Evolutionary conservation across 2,888 invertebrate species (phyloP).

Genomic region (Tipula helvola): DNA sequence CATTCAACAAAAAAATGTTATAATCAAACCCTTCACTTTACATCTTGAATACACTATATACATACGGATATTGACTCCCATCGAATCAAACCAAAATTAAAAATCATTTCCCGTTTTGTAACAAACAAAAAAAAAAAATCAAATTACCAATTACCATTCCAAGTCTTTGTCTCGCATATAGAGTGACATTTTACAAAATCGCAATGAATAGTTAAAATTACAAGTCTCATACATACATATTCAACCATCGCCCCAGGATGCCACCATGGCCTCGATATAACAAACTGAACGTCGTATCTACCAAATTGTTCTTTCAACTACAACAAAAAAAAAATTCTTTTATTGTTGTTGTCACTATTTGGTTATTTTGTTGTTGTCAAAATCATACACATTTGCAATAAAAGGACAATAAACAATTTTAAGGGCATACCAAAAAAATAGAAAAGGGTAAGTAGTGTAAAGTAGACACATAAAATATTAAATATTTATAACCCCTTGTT

Average conservation of each 20-base stretch:
- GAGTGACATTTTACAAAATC: not conserved
- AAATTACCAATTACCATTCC: conserved; percentile 4
- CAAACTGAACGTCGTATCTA: not conserved
- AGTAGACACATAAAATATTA: conserved; percentile 4
- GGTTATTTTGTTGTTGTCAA: not conserved
- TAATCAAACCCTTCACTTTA: not conserved
- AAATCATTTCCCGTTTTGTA: not conserved
- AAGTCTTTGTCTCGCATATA: not conserved
- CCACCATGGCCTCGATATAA: not conserved
- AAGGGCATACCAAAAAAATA: not conserved
- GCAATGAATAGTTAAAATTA: not conserved
- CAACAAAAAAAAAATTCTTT: not conserved
- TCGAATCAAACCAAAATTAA: conserved; percentile 4
- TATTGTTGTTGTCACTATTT: not conserved
- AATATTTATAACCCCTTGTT: not conserved
- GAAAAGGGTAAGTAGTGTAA: not conserved
- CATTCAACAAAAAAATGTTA: not conserved
- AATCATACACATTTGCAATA: not conserved
- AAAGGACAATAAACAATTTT: not conserved
- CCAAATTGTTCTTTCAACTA: not conserved
- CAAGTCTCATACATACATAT: not conserved
- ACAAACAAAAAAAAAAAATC: not conserved
- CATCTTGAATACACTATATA: no score
- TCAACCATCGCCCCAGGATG: not conserved
- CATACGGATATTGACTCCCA: not conserved